phyloP scores from a whole-genome alignment of 2,797 vertebrate species.

The Centroberyx gerrardi region DNA sequence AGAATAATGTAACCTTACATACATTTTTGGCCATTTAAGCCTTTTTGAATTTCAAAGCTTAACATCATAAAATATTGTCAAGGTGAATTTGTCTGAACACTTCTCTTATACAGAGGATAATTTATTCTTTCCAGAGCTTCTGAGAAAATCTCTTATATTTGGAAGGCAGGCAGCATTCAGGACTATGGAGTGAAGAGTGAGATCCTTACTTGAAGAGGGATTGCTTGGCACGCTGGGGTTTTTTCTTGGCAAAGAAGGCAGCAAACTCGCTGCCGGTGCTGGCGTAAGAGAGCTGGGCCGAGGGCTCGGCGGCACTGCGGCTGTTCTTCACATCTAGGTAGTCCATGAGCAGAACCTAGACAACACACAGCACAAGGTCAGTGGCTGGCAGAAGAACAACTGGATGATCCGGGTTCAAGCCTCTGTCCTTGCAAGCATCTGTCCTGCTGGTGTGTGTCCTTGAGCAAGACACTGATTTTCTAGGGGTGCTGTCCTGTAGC shows the following conservation, averaged over 20 bases:
- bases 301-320: slow-evolving; percentile 91
- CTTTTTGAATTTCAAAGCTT: background rate
- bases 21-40: background rate
- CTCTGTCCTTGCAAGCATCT: no score
- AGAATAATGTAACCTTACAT: background rate
- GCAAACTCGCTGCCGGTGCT: slow-evolving; percentile 96
- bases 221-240: slow-evolving; percentile 93
- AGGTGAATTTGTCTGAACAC: no score
- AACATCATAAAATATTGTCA: no score
- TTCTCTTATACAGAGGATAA: background rate
- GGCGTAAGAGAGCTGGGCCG: slow-evolving; percentile 94
- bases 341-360: slow-evolving; percentile 95
- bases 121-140: background rate
- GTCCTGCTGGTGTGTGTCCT: no score
- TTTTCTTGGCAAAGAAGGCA: slow-evolving; percentile 97
- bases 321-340: slow-evolving; percentile 99
- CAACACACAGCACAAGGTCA: slow-evolving; percentile 13
- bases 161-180: background rate
- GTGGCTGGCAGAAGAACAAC: background rate
- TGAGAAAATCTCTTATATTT: background rate
- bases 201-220: slow-evolving; percentile 95
- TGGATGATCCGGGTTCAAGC: no score
- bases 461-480: no score
- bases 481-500: no score
- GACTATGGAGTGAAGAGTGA: background rate